Evolutionary conservation across 2,113 vertebrate genomes (phyloP).

Genomic region (Heterotilapia buettikoferi): DNA sequence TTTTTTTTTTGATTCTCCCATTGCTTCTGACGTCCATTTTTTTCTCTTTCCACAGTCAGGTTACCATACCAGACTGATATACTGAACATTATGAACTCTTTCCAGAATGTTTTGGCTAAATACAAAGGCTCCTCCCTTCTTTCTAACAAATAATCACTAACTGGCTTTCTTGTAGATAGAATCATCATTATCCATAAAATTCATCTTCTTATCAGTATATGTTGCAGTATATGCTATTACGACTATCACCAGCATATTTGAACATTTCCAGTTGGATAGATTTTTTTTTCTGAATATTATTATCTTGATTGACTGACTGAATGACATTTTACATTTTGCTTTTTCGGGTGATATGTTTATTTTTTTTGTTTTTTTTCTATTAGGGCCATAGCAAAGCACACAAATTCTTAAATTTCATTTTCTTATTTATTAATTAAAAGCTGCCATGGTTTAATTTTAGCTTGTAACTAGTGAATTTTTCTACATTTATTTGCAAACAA

Average conservation of each 20-base stretch:
- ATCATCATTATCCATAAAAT: background rate
- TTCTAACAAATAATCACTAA: background rate
- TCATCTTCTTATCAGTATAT: background rate
- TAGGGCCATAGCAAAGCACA: background rate
- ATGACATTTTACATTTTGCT: background rate
- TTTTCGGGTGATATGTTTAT: background rate
- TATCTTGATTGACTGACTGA: background rate
- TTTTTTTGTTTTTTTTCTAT: background rate
- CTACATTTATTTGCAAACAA: background rate
- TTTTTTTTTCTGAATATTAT: background rate
- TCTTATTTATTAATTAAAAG: background rate
- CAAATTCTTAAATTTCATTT: rapidly evolving
- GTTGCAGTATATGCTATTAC: background rate
- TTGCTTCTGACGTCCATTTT: background rate
- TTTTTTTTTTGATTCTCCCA: background rate
- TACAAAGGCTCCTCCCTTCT: background rate
- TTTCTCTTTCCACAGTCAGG: background rate
- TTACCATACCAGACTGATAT: background rate
- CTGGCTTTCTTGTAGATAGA: background rate
- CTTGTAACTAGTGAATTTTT: background rate
- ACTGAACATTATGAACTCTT: background rate
- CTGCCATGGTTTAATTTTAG: background rate
- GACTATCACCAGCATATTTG: background rate
- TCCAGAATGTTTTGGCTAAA: background rate
- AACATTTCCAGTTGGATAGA: background rate